These are phyloP conservation scores for Clinocottus analis DNA, from an alignment of 2,113 vertebrate genomes.

Conservation along the genomic window DNA sequence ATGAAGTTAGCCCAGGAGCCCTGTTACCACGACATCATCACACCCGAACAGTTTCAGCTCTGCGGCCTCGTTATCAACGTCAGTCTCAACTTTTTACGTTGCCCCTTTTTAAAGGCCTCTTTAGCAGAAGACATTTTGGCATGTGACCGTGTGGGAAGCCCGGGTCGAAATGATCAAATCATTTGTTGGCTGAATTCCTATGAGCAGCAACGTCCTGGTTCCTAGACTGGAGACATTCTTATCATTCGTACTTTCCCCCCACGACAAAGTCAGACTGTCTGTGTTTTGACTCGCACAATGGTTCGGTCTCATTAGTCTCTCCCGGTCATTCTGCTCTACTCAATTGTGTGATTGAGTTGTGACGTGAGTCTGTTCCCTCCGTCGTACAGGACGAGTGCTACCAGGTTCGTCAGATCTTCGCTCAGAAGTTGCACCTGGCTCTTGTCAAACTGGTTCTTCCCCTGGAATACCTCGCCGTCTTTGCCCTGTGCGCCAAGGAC, in stretches of 20 bases:
- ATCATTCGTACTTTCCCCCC: not conserved
- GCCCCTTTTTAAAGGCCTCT: not conserved
- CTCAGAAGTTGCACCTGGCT: slow-evolving; percentile 97
- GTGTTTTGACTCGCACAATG: not conserved
- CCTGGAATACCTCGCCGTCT: slow-evolving; percentile 98
- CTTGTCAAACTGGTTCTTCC: slow-evolving; percentile 95
- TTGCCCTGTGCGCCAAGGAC: slow-evolving; percentile 98
- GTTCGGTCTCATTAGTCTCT: not conserved
- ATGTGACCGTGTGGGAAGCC: not conserved
- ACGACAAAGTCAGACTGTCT: too few species aligned
- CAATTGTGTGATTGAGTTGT: not conserved
- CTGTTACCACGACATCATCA: slow-evolving; percentile 99
- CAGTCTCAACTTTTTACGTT: slow-evolving; percentile 70
- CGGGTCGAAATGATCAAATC: not conserved
- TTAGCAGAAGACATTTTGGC: not conserved
- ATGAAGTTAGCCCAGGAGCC: slow-evolving; percentile 99
- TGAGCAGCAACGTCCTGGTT: not conserved
- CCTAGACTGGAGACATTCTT: not conserved
- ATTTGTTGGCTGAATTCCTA: not conserved
- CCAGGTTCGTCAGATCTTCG: slow-evolving; percentile 98
- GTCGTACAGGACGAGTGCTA: slow-evolving; percentile 93
- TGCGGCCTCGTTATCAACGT: slow-evolving; percentile 99
- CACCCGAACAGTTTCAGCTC: slow-evolving; percentile 98
- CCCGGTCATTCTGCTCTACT: not conserved
- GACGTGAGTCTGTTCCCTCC: not conserved